phyloP scores from a whole-genome alignment of 2,888 invertebrate genomes.

The Diachrysia chrysitis region DNA sequence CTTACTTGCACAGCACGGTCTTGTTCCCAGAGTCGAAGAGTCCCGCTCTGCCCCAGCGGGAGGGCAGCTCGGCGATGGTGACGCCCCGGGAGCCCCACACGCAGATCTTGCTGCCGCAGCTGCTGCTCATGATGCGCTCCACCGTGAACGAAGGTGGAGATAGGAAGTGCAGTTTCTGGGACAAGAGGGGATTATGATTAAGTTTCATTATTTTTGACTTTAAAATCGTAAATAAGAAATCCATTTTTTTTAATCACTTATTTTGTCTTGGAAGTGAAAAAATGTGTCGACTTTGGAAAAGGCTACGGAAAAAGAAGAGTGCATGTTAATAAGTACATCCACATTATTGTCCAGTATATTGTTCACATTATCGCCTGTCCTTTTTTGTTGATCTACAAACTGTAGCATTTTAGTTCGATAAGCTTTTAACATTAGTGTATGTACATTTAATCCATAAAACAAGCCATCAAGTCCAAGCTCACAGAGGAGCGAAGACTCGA shows the following conservation, averaged over 20 bases:
- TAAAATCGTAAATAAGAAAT: too few species aligned
- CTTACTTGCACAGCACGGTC: constrained; percentile 92
- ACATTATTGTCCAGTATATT: too few species aligned
- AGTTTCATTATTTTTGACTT: too few species aligned
- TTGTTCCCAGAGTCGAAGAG: constrained; percentile 92
- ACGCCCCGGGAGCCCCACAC: constrained; percentile 92
- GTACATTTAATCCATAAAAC: constrained; percentile 44
- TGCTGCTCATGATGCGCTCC: constrained; percentile 91
- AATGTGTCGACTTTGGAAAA: too few species aligned
- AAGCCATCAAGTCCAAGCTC: constrained; percentile 46
- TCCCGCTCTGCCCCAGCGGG: constrained; percentile 92
- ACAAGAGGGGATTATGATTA: background rate
- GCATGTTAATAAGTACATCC: too few species aligned
- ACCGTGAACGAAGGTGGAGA: constrained; percentile 92
- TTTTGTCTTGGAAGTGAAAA: too few species aligned
- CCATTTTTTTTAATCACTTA: too few species aligned
- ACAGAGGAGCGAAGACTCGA: constrained; percentile 49
- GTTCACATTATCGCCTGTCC: too few species aligned
- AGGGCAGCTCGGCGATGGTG: constrained; percentile 92
- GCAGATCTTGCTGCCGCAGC: constrained; percentile 91
- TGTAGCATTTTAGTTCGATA: background rate
- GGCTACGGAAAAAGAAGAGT: too few species aligned
- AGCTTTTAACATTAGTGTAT: background rate
- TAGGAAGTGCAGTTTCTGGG: constrained; percentile 91
- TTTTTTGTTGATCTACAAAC: background rate